Evolutionary conservation across 1,140 invertebrate genomes (phyloP).

Genomic region (Macrosteles quadrilineatus): DNA sequence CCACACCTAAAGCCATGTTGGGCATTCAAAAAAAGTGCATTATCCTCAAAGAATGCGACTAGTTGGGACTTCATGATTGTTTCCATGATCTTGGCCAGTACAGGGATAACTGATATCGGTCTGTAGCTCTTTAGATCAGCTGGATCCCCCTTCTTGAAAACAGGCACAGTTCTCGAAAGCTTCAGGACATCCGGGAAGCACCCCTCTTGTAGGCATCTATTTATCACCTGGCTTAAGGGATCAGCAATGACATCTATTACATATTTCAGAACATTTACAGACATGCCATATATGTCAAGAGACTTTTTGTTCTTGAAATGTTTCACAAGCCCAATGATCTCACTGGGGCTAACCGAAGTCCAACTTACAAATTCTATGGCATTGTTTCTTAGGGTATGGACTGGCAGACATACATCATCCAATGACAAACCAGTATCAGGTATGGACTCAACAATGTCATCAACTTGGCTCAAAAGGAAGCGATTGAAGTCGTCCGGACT

Average conservation of each 20-base stretch:
- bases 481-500: constrained; percentile 12
- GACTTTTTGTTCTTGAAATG: neutral
- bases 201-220: neutral
- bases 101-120: neutral
- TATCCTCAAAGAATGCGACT: neutral
- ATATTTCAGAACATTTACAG: neutral
- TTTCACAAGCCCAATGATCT: neutral
- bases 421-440: neutral
- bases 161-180: constrained; percentile 9
- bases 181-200: neutral
- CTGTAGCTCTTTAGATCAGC: neutral
- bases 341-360: neutral
- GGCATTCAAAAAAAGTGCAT: neutral
- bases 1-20: neutral
- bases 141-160: constrained; percentile 13
- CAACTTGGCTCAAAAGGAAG: neutral
- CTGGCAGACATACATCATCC: neutral
- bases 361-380: neutral
- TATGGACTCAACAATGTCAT: constrained; percentile 5
- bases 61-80: neutral
- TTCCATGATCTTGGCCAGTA: neutral
- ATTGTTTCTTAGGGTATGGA: neutral
- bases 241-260: neutral
- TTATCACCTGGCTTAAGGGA: neutral
- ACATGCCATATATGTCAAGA: neutral